Conservation (phyloP, 2,888 invertebrate species). For the Electrophaes corylata region DNA sequence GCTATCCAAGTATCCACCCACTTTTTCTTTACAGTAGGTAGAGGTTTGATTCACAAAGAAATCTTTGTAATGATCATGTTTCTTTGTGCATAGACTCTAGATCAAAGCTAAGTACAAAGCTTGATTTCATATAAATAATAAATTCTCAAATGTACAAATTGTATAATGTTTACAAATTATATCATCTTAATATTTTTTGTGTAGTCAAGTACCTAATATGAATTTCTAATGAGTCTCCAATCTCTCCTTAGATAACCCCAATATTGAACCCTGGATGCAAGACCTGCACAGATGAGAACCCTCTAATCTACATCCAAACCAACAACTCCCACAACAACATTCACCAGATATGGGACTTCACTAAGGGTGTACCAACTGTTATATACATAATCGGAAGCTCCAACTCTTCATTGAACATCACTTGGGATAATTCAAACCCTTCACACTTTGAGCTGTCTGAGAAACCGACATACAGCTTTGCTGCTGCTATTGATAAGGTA, state of each 20-base stretch:
- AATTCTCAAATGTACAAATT: too few species aligned
- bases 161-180: background rate
- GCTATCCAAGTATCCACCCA: background rate
- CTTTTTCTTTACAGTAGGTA: background rate
- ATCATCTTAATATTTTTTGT: background rate
- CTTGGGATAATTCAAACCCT: conserved; percentile 61
- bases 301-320: conserved; percentile 82
- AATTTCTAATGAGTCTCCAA: background rate
- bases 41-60: background rate
- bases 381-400: conserved; percentile 79
- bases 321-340: conserved; percentile 83
- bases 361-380: conserved; percentile 82
- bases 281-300: conserved; percentile 56
- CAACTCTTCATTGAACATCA: conserved; percentile 73
- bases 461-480: conserved; percentile 83
- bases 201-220: background rate
- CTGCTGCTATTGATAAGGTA: conserved; percentile 86
- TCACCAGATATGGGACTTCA: conserved; percentile 88
- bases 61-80: background rate
- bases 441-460: conserved; percentile 69
- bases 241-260: conserved; percentile 56
- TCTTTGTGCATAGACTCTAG: background rate
- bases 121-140: too few species aligned
- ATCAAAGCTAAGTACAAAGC: background rate
- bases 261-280: conserved; percentile 66